Evolutionary conservation across 2,797 vertebrate species (phyloP).

Genomic region (Halcyon badia): DNA sequence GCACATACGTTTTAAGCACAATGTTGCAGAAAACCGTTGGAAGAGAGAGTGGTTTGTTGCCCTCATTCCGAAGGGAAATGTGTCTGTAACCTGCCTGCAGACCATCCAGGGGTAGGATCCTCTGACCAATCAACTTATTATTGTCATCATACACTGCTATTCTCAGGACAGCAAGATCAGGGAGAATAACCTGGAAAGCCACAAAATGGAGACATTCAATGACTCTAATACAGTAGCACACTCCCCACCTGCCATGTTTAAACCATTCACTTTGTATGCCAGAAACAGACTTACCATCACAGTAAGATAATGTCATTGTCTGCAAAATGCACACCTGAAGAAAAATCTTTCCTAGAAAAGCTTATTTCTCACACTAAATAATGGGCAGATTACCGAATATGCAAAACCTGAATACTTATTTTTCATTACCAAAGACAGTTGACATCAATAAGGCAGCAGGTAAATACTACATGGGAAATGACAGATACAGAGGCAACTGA

Average conservation of each 20-base stretch:
- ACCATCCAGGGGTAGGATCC: constrained; percentile 95
- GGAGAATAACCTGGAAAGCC: constrained; percentile 91
- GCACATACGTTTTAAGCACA: constrained; percentile 98
- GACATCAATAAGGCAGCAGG: not conserved
- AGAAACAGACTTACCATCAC: not conserved
- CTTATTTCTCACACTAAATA: not conserved
- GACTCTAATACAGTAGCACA: not conserved
- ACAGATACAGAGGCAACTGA: not conserved
- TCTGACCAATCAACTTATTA: constrained; percentile 96
- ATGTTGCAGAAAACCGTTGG: constrained; percentile 99
- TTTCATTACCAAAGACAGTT: not conserved
- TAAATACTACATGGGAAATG: not conserved
- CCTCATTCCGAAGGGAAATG: constrained; percentile 97
- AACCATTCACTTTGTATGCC: not conserved
- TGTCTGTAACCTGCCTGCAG: constrained; percentile 97
- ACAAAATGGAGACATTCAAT: constrained; percentile 9
- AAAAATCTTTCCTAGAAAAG: not conserved
- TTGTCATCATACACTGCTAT: constrained; percentile 98
- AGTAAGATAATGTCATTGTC: not conserved
- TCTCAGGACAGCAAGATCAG: constrained; percentile 95
- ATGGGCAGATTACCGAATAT: not conserved
- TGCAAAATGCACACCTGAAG: not conserved
- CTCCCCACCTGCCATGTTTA: not conserved
- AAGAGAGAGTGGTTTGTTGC: constrained; percentile 96
- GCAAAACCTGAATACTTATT: not conserved